phyloP scores from a whole-genome alignment of 2,113 vertebrate species.

The Nannospalax galili region DNA sequence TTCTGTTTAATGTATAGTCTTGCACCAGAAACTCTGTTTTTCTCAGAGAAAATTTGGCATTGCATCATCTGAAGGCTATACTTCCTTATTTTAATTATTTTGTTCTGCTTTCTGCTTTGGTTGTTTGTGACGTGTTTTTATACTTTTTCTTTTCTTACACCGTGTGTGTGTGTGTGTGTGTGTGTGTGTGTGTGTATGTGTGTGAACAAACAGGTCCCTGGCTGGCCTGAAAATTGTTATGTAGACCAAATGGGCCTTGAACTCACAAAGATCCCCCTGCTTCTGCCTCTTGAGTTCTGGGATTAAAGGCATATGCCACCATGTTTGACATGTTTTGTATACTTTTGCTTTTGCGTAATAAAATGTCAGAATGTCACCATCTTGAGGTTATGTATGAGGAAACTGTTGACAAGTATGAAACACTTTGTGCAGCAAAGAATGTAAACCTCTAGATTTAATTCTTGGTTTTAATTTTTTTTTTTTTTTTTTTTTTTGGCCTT shows the following conservation, averaged over 20 bases:
- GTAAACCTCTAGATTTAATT: slow-evolving; percentile 42
- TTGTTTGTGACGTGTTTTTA: slow-evolving; percentile 55
- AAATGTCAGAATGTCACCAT: slow-evolving; percentile 65
- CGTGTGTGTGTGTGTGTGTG: too few relatives aligned
- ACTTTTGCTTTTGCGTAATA: slow-evolving; percentile 58
- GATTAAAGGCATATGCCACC: neutral
- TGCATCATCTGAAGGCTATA: slow-evolving; percentile 52
- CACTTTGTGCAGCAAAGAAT: slow-evolving; percentile 3
- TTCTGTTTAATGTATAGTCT: slow-evolving; percentile 15
- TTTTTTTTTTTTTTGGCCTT: slow-evolving; percentile 14
- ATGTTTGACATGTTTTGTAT: neutral
- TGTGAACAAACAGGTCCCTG: too few relatives aligned
- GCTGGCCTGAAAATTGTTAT: neutral
- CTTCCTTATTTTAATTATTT: slow-evolving; percentile 78
- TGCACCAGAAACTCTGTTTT: slow-evolving; percentile 52
- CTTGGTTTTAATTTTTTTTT: slow-evolving; percentile 56
- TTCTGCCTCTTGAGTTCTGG: neutral
- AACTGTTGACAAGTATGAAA: slow-evolving; percentile 49
- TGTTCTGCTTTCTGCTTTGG: slow-evolving; percentile 73
- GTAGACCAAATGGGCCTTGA: neutral
- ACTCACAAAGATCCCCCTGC: neutral
- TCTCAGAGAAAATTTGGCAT: slow-evolving; percentile 52
- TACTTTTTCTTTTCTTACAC: slow-evolving; percentile 38
- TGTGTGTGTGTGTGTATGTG: too few relatives aligned
- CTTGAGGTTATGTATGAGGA: slow-evolving; percentile 46